Evolutionary conservation across 2,113 vertebrate genomes (phyloP).

Genomic region (Vulpes vulpes): DNA sequence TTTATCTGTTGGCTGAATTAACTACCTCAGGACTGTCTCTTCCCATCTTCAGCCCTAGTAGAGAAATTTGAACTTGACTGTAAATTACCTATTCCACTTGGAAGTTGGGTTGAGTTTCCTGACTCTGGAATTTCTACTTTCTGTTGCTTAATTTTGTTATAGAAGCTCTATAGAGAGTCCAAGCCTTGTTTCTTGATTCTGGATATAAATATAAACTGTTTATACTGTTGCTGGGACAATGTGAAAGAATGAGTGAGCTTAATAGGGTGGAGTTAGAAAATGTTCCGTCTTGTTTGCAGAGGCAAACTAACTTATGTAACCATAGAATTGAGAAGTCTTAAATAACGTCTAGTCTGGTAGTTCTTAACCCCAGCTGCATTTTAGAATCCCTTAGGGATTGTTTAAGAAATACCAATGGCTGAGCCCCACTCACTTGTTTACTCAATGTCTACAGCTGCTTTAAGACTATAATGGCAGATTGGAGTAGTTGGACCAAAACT

Average conservation of each 20-base stretch:
- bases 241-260: background rate
- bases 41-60: background rate
- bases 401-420: background rate
- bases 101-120: background rate
- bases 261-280: background rate
- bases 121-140: background rate
- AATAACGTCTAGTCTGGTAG: background rate
- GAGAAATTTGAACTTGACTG: background rate
- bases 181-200: background rate
- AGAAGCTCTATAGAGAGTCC: background rate
- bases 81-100: background rate
- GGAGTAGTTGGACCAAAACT: background rate
- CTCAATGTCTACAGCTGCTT: background rate
- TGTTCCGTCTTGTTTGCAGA: background rate
- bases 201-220: background rate
- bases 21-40: background rate
- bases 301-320: background rate
- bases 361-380: background rate
- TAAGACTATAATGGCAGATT: background rate
- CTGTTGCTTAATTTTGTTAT: background rate
- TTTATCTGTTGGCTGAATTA: background rate
- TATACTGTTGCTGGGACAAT: background rate
- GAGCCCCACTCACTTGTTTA: background rate
- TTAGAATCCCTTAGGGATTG: background rate
- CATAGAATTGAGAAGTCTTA: background rate